Evolutionary conservation across 1,140 invertebrate species (phyloP), one percentile per base, ranked within the genome.

Genomic region (Hestina assimilis): DNA sequence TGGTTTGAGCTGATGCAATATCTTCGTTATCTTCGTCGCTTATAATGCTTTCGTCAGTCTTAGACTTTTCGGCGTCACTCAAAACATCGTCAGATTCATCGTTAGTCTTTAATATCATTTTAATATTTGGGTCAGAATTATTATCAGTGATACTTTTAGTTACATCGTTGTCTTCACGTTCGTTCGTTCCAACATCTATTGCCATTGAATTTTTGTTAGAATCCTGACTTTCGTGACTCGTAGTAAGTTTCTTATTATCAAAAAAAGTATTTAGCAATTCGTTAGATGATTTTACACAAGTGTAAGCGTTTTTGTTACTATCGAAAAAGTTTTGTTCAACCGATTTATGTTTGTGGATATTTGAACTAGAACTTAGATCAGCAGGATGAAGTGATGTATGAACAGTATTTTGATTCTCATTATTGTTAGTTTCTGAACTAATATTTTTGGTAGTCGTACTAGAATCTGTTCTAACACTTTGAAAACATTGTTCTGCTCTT

Each of bases 1-100:
- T 79, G 6, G 82, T 85, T 14, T 66, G 48, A 17, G 75, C 78
- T 45, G 74, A 69, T 17, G 78, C 78, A 20, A 80, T 61, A 58
- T 76, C 66, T 31, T 56, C 66, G 45, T 69, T 52, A 21, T 42
- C 65, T 33, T 59, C 55, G 23, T 46, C 41, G 8, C 23, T 21
- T 20, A 35, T 24, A 9, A 31, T 23, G 41, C 15, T 15, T 47
- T 56, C 33, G 12, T 38, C 33, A 14, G 48, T 45, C n/a, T 6
- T 38, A n/a, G 6, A 38, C 4, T 38, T 38, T 9, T 38, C 33
- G n/a, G 9, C 15, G 5, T 12, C 9, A 3, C 19, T 4, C 15
- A 9, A 17, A 17, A 9, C 33, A 9, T 38, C n/a, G n/a, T 38
- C n/a, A n/a, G n/a, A 19, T 9, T 38, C 9, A 38, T 5, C 14